Percentiles rank a stretch among this genome's conserved stretches.
Conservation (phyloP, 2,797 vertebrate species). For the Myiotriccus ornatus region DNA sequence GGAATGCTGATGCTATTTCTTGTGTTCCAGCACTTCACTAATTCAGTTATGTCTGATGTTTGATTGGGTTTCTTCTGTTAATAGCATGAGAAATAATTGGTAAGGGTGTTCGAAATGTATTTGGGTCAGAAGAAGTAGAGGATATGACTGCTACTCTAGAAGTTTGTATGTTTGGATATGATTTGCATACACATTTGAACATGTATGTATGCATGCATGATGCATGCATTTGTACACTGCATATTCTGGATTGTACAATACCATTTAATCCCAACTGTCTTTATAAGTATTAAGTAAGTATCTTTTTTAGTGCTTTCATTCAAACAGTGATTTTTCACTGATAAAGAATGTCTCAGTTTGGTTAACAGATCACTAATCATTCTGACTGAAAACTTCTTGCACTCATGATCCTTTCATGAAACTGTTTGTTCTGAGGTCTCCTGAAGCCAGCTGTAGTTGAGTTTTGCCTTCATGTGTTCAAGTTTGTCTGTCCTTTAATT, state of each 20-base stretch:
- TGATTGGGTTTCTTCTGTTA: neutral
- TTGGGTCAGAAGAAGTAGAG: neutral
- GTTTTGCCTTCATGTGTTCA: neutral
- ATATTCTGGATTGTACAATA: neutral
- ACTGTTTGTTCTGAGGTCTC: neutral
- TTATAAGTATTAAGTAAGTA: neutral
- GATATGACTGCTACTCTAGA: neutral
- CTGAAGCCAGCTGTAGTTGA: neutral
- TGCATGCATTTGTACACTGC: fast-evolving
- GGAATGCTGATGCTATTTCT: neutral
- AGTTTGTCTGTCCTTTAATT: neutral
- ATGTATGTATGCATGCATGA: fast-evolving
- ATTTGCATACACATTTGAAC: neutral
- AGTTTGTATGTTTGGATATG: neutral
- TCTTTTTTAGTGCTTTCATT: neutral
- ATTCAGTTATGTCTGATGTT: constrained; percentile 2
- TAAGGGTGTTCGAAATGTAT: neutral
- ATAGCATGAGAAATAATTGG: neutral
- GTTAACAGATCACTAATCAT: neutral
- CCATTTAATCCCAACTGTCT: neutral
- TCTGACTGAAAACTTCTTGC: neutral
- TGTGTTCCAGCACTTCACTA: neutral
- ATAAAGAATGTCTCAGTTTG: neutral
- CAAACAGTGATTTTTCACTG: neutral
- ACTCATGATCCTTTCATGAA: neutral